Evolutionary conservation across 2,888 invertebrate species (phyloP).

Genomic region (Drosophila kanekoi): DNA sequence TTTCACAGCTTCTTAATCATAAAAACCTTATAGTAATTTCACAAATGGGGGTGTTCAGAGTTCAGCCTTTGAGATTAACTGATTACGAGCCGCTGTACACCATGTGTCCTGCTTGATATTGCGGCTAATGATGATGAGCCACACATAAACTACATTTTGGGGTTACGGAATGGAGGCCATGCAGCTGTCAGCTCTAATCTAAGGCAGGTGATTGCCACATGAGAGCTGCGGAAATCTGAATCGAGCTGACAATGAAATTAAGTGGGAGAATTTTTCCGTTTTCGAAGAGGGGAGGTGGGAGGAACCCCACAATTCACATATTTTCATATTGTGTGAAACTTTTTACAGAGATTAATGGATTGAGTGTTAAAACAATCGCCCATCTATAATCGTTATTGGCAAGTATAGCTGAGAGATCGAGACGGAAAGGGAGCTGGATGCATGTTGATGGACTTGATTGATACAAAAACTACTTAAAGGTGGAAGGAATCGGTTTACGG

Average conservation of each 20-base stretch:
- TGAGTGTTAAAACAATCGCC: no score
- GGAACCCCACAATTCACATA: slow-evolving; percentile 1
- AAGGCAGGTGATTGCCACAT: slow-evolving; percentile 33
- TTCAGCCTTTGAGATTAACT: slow-evolving; percentile 39
- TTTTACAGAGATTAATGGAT: no score
- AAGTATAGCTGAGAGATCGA: no score
- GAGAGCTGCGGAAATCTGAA: slow-evolving; percentile 28
- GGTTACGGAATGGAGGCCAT: slow-evolving; percentile 30
- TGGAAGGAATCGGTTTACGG: no score
- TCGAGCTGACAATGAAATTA: slow-evolving; percentile 15
- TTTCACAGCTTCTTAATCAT: slow-evolving; percentile 10
- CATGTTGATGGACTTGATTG: no score
- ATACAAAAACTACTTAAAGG: no score
- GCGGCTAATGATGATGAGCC: slow-evolving; percentile 1
- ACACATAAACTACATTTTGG: background rate
- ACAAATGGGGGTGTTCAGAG: slow-evolving; percentile 45
- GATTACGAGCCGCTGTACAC: slow-evolving; percentile 8
- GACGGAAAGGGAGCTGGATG: no score
- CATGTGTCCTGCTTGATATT: slow-evolving; percentile 5
- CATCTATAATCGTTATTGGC: no score
- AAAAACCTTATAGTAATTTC: background rate
- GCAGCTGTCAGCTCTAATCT: slow-evolving; percentile 37
- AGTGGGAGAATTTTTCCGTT: slow-evolving; percentile 27
- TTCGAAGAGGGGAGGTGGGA: no score
- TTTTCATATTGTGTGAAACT: background rate